Base-by-base conservation (phyloP, 2,797 vertebrate genomes). In the Diceros bicornis region DNA sequence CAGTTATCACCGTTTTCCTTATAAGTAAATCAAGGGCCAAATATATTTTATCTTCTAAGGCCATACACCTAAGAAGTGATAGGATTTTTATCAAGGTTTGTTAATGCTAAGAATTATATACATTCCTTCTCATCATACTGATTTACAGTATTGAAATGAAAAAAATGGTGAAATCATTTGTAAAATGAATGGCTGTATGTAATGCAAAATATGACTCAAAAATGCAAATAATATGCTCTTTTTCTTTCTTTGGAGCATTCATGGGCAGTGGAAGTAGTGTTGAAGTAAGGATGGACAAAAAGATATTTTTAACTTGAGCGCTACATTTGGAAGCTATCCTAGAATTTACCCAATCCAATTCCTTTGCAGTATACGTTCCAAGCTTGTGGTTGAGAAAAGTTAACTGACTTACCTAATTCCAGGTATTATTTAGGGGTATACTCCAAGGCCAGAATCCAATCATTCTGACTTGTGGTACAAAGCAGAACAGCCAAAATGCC, bases 1-100 rank as follows among this genome's bases (percentile, higher is more conserved):
- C 23, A 66, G 62, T 77, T 79, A 95, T 37, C 3, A 64, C 16
- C 16, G 62, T 62, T 93, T 93, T 91, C 32, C 27, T 89, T 93
- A 66, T 64, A 7, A 82, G 1, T 91, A 95, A 89, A 85, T 2
- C 57, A 47, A 92, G 59, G 20, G 23, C 10, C 20, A 84, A 66
- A 79, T 47, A 64, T 34, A 91, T 85, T 82, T 75, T 82, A 69
- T 75, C 2, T 89, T 78, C 17, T 34, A 62, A 47, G n/a, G 4
- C 20, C 50, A 61, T 47, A 62, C 55, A 81, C 1, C 71, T 81
- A 81, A 89, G 18, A 83, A 66, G 14, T 7, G 1, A 50, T 52
- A 69, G 2, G 1, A 14, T 55, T 74, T 52, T 62, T 68, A 91
- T 85, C 23, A 89, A 69, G 8, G 2, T 47, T 79, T 91, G 23